phyloP scores from a whole-genome alignment of 2,113 vertebrate species.

The Chelonoidis abingdonii region DNA sequence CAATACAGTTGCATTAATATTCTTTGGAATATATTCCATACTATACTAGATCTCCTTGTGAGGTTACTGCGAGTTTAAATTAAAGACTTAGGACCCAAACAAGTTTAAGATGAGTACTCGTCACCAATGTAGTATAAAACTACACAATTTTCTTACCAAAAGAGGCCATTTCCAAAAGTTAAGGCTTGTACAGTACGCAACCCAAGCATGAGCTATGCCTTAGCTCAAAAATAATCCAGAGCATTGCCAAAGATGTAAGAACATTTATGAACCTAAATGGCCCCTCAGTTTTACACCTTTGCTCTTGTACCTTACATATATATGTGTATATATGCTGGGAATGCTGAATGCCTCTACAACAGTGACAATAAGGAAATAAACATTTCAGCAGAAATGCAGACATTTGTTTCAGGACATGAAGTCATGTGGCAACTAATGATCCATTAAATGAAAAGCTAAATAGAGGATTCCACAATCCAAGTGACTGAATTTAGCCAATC shows the following conservation, averaged over 20 bases:
- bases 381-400: not conserved
- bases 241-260: not conserved
- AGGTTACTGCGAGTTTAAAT: not conserved
- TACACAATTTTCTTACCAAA: not conserved
- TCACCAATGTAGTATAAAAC: not conserved
- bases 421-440: not conserved
- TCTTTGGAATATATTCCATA: not conserved
- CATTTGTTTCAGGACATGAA: not conserved
- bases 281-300: not conserved
- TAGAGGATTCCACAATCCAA: not conserved
- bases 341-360: not conserved
- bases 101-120: not conserved
- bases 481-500: not conserved
- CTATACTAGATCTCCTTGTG: rapidly evolving
- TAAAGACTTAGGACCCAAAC: not conserved
- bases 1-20: not conserved
- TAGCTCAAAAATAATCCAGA: not conserved
- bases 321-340: not conserved
- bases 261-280: not conserved
- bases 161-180: not conserved
- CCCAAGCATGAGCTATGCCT: rapidly evolving
- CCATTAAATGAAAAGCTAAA: not conserved
- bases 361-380: not conserved
- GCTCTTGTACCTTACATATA: not conserved
- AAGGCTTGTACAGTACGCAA: not conserved